Base-by-base conservation (phyloP, 2,888 invertebrate species). In the Cephonodes hylas region DNA sequence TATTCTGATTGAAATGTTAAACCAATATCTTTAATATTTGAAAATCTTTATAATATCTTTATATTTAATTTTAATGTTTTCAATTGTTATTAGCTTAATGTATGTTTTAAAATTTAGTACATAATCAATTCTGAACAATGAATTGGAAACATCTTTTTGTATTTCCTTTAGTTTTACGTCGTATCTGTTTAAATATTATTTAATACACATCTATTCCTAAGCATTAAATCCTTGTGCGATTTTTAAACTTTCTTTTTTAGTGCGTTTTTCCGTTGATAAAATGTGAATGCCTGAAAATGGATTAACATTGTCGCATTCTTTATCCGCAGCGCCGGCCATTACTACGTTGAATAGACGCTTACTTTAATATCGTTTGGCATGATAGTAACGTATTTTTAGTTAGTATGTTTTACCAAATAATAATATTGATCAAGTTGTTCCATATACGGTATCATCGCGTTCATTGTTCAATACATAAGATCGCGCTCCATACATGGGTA, bases 401-500 rank as follows among this genome's bases (percentile, higher is more conserved):
- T 31, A 53, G 8, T 53, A 53, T 53, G 53, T 31, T 61, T 63
- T 58, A 60, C 20, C 48, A 62, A 63, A 56, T 31, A 56, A 63
- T 61, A 60, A 23, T 44, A 69, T 72, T 31, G 18, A 66, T 58
- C 63, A 70, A 66, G 71, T 69, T 71, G 60, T 69, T 74, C 70
- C 72, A 75, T 72, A 67, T 74, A 79, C 73, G 77, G 78, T 76
- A 77, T 71, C 70, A 69, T 74, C 77, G 78, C 74, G 70, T 83
- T 70, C 80, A 83, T 84, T 81, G 86, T 86, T 87, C 85, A 76
- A 86, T 86, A 87, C 72, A 77, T 77, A n/a, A n/a, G n/a, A n/a
- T 76, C 31, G 10, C 65, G 66, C 27, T 15, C 18, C 53, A 27
- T 53, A 18, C 64, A 69, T 70, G 67, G 70, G 70, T 67, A 70